phyloP scores from a whole-genome alignment of 2,888 invertebrate species.

The Lasioglossum zephyrum region DNA sequence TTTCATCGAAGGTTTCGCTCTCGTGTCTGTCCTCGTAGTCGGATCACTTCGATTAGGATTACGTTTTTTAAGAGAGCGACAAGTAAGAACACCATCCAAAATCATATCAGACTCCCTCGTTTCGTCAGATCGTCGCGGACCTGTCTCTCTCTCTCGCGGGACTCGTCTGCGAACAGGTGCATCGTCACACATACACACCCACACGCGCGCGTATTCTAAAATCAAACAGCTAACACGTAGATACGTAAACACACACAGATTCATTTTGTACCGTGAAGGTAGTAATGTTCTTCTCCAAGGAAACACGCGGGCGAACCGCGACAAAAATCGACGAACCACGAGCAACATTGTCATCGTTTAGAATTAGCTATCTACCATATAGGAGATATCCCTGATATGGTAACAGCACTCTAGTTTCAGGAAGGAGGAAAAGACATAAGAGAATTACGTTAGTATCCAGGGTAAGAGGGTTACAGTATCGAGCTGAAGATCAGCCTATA shows the following conservation, averaged over 20 bases:
- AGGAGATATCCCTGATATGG: constrained; percentile 1
- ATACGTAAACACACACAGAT: not conserved
- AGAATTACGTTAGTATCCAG: constrained; percentile 15
- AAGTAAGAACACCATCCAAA: constrained; percentile 28
- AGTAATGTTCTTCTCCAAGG: constrained; percentile 1
- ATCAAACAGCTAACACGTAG: not conserved
- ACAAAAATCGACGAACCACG: not conserved
- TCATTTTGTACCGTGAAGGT: constrained; percentile 1
- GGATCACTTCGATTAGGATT: constrained; percentile 52
- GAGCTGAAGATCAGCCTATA: constrained; percentile 47
- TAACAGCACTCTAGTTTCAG: constrained; percentile 12
- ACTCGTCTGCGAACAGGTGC: constrained; percentile 17
- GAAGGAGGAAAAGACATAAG: not conserved
- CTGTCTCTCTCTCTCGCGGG: constrained; percentile 4
- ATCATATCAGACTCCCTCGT: constrained; percentile 58
- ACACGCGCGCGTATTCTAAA: not conserved
- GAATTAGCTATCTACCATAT: constrained; percentile 19
- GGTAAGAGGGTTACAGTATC: constrained; percentile 20
- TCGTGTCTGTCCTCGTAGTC: constrained; percentile 45
- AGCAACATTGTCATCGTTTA: constrained; percentile 16
- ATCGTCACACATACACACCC: not conserved
- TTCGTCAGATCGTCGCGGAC: constrained; percentile 37
- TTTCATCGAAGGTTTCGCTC: constrained; percentile 52
- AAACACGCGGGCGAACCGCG: not conserved
- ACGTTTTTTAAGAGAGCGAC: constrained; percentile 44